Evolutionary conservation across 2,888 invertebrate genomes (phyloP).

Genomic region (Drosophila sordidula): DNA sequence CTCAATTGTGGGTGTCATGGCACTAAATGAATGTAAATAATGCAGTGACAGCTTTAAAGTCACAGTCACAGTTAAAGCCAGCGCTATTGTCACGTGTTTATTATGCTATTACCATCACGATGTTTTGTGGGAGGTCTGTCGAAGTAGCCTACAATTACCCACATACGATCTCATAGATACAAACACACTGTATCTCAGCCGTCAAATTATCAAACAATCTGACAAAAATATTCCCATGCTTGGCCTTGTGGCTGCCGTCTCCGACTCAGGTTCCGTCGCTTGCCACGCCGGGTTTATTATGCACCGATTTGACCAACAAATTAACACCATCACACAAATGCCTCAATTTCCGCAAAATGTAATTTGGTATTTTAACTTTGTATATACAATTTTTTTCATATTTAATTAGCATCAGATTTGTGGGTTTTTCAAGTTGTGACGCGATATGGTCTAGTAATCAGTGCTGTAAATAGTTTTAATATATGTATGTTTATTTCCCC

Average conservation of each 20-base stretch:
- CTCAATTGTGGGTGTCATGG: constrained; percentile 6
- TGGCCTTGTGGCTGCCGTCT: constrained; percentile 37
- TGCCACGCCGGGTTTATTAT: constrained; percentile 16
- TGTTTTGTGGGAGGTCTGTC: background rate
- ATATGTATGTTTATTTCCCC: constrained; percentile 2
- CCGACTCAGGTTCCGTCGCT: background rate
- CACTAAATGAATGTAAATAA: constrained; percentile 8
- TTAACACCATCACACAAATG: constrained; percentile 63
- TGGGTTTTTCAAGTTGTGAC: background rate
- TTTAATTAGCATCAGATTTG: constrained; percentile 54
- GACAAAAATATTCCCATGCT: constrained; percentile 19
- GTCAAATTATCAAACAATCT: constrained; percentile 26
- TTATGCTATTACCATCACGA: constrained; percentile 15
- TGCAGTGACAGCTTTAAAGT: constrained; percentile 3
- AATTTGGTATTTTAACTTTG: constrained; percentile 37
- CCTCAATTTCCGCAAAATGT: constrained; percentile 72
- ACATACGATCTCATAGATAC: background rate
- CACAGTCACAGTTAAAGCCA: background rate
- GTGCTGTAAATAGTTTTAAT: constrained; percentile 11
- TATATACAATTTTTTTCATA: constrained; percentile 23
- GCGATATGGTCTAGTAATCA: background rate
- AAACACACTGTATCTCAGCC: background rate
- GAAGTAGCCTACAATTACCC: constrained; percentile 18
- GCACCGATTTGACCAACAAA: constrained; percentile 52
- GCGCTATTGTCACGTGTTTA: constrained; percentile 1